Percentiles rank a stretch among this genome's conserved stretches.
phyloP scores from a whole-genome alignment of 2,888 invertebrate genomes.

The Parnassius glacialis region DNA sequence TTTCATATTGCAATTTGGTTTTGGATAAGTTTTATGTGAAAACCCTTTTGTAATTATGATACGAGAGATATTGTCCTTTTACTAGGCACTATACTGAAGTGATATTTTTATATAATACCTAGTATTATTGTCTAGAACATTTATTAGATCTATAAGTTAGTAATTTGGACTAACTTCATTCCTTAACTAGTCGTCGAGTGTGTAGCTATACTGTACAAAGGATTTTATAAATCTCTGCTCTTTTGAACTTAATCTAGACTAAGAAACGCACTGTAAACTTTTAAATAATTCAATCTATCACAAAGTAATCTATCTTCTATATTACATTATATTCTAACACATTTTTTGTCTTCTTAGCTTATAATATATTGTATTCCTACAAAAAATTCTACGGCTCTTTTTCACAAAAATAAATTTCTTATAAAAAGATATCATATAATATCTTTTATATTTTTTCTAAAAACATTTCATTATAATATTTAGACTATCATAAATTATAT shows the following conservation, averaged over 20 bases:
- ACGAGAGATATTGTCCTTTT: slow-evolving; percentile 31
- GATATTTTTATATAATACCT: slow-evolving; percentile 42
- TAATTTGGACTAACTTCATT: slow-evolving; percentile 39
- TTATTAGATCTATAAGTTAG: slow-evolving; percentile 33
- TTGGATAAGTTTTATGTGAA: not conserved
- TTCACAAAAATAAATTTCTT: too few species aligned
- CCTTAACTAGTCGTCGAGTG: slow-evolving; percentile 49
- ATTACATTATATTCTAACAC: not conserved
- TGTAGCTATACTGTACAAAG: slow-evolving; percentile 30
- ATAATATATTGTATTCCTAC: too few species aligned
- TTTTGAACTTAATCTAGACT: slow-evolving; percentile 16
- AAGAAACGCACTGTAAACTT: slow-evolving; percentile 20
- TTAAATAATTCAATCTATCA: not conserved
- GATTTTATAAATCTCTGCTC: slow-evolving; percentile 15
- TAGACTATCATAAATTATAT: too few species aligned
- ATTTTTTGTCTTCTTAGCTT: too few species aligned
- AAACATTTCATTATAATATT: too few species aligned
- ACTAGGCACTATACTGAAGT: slow-evolving; percentile 31
- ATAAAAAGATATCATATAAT: too few species aligned
- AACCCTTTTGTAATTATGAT: not conserved
- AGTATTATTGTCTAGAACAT: slow-evolving; percentile 29
- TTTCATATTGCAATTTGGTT: not conserved
- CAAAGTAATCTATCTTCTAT: slow-evolving; percentile 5
- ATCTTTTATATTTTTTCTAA: too few species aligned
- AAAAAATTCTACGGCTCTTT: too few species aligned